Conservation (phyloP, 2,113 vertebrate species). For the Odocoileus hemionus region DNA sequence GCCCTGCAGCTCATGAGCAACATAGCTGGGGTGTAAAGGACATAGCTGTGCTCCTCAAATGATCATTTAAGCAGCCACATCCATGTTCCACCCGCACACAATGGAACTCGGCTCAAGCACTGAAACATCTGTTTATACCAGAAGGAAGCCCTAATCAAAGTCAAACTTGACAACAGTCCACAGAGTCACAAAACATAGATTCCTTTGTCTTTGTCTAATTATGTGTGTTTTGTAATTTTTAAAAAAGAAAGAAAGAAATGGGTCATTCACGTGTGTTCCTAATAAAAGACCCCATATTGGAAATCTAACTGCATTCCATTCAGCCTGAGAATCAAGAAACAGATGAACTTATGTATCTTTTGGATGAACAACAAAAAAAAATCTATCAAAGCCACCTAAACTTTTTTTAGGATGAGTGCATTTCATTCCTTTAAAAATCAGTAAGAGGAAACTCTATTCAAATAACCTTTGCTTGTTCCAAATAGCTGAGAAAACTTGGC, state of each 20-base stretch:
- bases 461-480: neutral
- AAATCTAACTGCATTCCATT: constrained; percentile 18
- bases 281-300: neutral
- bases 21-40: neutral
- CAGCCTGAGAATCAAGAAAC: neutral
- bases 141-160: neutral
- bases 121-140: neutral
- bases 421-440: constrained; percentile 63
- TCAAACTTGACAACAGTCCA: neutral
- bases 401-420: constrained; percentile 60
- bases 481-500: constrained; percentile 1
- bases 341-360: constrained; percentile 35
- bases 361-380: neutral
- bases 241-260: neutral
- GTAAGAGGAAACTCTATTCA: constrained; percentile 21
- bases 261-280: neutral
- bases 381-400: constrained; percentile 4
- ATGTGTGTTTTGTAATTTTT: neutral
- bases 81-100: neutral
- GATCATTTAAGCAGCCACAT: neutral
- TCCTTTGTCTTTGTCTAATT: neutral
- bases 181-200: neutral
- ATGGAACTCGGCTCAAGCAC: neutral
- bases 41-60: neutral
- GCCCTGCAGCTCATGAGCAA: neutral